phyloP scores from a whole-genome alignment of 2,113 vertebrate genomes.

The Gasterosteus aculeatus region DNA sequence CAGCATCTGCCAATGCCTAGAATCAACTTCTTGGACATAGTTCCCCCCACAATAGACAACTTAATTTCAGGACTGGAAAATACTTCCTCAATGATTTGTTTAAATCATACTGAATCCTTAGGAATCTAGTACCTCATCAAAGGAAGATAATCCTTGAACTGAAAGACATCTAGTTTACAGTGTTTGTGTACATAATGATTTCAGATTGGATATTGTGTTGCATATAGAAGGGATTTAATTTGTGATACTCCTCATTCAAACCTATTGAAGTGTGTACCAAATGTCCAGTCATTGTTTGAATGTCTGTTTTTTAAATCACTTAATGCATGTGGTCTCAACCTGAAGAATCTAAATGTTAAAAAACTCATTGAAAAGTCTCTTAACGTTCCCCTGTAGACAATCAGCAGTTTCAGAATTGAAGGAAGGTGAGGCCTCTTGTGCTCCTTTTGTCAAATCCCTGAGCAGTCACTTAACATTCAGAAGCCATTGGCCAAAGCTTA shows the following conservation, averaged over 20 bases:
- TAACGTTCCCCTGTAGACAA: slow-evolving; percentile 57
- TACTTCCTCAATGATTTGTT: not conserved
- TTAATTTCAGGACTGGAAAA: not conserved
- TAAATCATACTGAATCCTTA: slow-evolving; percentile 32
- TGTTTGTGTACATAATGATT: slow-evolving; percentile 34
- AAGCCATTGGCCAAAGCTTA: slow-evolving; percentile 56
- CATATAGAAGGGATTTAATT: slow-evolving; percentile 27
- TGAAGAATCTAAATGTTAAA: slow-evolving; percentile 58
- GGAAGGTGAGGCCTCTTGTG: slow-evolving; percentile 75
- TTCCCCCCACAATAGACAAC: not conserved
- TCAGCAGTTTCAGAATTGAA: slow-evolving; percentile 69
- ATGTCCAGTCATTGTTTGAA: slow-evolving; percentile 36
- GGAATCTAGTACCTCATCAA: slow-evolving; percentile 8
- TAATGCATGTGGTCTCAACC: slow-evolving; percentile 55
- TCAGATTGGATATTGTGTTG: slow-evolving; percentile 46
- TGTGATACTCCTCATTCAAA: slow-evolving; percentile 23
- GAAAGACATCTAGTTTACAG: slow-evolving; percentile 13
- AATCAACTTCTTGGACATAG: not conserved
- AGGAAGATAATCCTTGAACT: slow-evolving; percentile 15
- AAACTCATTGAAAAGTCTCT: slow-evolving; percentile 58
- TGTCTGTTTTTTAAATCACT: slow-evolving; percentile 26
- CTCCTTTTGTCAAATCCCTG: slow-evolving; percentile 82
- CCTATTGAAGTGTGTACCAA: slow-evolving; percentile 17
- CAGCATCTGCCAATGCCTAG: not conserved
- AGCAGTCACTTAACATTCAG: slow-evolving; percentile 76